Conservation (phyloP, 2,888 invertebrate genomes). For the Morpho deidamia region DNA sequence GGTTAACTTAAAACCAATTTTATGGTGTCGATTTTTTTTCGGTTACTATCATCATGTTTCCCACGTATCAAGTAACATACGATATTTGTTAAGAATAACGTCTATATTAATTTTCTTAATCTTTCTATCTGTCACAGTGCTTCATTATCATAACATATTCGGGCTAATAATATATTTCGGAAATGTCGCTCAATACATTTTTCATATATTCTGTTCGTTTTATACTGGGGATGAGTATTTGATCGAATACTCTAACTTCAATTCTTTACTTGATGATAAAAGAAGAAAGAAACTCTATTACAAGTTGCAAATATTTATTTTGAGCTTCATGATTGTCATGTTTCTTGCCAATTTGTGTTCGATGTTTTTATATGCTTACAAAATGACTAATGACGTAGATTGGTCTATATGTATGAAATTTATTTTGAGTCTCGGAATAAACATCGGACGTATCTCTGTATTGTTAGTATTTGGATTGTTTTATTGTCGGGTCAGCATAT, state of each 20-base stretch:
- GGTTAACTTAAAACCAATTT: neutral
- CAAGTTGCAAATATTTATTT: neutral
- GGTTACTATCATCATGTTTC: slow-evolving; percentile 1
- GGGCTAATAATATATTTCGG: neutral
- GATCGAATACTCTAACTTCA: neutral
- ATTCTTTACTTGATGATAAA: neutral
- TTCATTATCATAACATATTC: neutral
- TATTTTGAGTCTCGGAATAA: neutral
- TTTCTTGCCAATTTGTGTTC: neutral
- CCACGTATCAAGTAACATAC: neutral
- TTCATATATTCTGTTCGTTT: neutral
- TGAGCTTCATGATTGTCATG: neutral
- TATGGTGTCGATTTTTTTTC: slow-evolving; percentile 2
- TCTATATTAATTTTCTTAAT: neutral
- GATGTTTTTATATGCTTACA: no score
- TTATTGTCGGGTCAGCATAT: neutral
- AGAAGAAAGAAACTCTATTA: neutral
- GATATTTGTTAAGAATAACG: neutral
- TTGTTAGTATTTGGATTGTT: neutral
- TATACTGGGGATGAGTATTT: slow-evolving; percentile 5
- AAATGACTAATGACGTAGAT: no score
- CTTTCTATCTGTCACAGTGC: neutral
- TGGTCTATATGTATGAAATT: no score
- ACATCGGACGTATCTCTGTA: neutral
- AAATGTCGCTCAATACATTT: neutral